phyloP scores from a whole-genome alignment of 2,888 invertebrate genomes.

The Catocala nupta region DNA sequence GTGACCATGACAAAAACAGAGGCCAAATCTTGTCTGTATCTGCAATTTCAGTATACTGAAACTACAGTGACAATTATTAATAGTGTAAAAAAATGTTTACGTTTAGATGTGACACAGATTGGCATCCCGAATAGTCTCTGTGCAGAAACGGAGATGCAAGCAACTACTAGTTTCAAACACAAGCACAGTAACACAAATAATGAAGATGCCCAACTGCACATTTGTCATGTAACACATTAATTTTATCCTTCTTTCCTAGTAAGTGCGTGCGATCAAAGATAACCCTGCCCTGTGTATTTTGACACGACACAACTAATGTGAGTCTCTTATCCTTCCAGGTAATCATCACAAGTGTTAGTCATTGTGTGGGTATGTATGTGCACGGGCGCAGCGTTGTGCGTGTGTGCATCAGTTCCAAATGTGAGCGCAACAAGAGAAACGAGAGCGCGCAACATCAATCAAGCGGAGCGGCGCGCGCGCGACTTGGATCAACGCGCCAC shows the following conservation, averaged over 20 bases:
- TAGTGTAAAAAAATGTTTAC: too few relatives aligned
- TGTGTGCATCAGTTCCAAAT: background rate
- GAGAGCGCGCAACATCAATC: conserved; percentile 3
- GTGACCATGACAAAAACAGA: too few relatives aligned
- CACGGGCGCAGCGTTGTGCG: background rate
- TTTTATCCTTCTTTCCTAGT: conserved; percentile 4
- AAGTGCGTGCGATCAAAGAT: conserved; percentile 11
- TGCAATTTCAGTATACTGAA: too few relatives aligned
- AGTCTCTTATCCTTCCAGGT: conserved; percentile 19
- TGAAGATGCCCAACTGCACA: conserved; percentile 4
- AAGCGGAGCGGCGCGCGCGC: conserved; percentile 10
- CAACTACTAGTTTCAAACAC: too few relatives aligned
- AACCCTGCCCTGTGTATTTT: conserved; percentile 3
- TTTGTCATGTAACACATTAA: conserved; percentile 1
- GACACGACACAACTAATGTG: conserved; percentile 12
- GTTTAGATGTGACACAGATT: too few relatives aligned
- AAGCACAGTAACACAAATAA: background rate
- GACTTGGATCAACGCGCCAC: conserved; percentile 1
- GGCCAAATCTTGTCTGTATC: too few relatives aligned
- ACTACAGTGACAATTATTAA: too few relatives aligned
- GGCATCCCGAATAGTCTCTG: too few relatives aligned
- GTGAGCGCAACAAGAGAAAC: conserved; percentile 7
- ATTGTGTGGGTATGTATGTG: background rate
- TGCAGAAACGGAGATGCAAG: too few relatives aligned
- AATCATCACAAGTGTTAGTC: conserved; percentile 9